Percentiles rank a stretch among this genome's conserved stretches.
phyloP scores from a whole-genome alignment of 2,113 vertebrate genomes.

The Hucho hucho region DNA sequence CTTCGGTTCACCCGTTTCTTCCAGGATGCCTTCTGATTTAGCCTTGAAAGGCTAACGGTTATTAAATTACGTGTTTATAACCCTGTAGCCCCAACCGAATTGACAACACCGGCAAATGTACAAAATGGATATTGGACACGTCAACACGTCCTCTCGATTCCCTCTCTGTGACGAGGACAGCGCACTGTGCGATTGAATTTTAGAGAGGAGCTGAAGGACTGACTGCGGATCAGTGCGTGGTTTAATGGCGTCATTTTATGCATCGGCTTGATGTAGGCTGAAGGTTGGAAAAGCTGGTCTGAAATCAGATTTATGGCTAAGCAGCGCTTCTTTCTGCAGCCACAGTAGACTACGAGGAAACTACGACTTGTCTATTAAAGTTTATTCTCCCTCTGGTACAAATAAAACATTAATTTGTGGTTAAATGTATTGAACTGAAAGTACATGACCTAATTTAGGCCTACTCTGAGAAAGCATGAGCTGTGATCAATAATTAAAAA shows the following conservation, averaged over 20 bases:
- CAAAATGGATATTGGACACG: conserved; percentile 13
- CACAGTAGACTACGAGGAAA: conserved; percentile 11
- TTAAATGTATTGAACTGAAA: background rate
- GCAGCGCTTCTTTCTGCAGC: conserved; percentile 2
- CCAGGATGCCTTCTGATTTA: conserved; percentile 61
- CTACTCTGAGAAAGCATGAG: background rate
- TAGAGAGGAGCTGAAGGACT: background rate
- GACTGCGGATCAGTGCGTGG: conserved; percentile 9
- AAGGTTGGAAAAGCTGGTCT: conserved; percentile 15
- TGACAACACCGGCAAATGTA: background rate
- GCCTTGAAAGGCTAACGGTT: conserved; percentile 38
- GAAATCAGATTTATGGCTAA: conserved; percentile 22
- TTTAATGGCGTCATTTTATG: background rate
- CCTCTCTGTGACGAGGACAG: background rate
- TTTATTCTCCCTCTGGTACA: background rate
- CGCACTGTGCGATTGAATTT: conserved; percentile 1
- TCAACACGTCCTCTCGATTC: background rate
- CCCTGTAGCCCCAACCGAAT: background rate
- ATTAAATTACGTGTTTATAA: background rate
- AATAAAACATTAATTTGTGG: background rate
- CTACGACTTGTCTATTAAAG: background rate
- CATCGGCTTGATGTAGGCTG: background rate
- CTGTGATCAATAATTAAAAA: too few species aligned
- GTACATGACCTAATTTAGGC: background rate
- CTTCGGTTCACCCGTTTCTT: conserved; percentile 68